Evolutionary conservation across 2,113 vertebrate species (phyloP), one percentile per base, ranked within the genome.

Genomic region (Tenrec ecaudatus): DNA sequence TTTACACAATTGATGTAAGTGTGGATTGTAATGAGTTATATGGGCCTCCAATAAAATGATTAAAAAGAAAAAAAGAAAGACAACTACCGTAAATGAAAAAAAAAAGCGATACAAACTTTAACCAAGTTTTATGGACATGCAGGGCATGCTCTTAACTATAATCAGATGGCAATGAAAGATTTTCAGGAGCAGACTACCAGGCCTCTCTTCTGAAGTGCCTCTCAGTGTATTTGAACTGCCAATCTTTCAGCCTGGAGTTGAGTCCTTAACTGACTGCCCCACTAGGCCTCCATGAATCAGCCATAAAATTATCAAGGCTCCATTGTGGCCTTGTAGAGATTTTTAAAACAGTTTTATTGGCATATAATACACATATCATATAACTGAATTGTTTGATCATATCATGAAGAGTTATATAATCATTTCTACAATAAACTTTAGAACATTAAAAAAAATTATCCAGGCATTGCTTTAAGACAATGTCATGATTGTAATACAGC

Each of bases 291-390:
- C 68, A 33, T 31, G 8, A 91, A 68, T 62, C 4, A 93, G 27
- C n/a, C 20, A 95, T 89, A 84, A 89, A 94, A 94, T 82, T 57
- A 83, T 19, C 36, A 84, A 86, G 43, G n/a, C n/a, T n/a, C n/a
- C n/a, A n/a, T n/a, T n/a, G n/a, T n/a, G n/a, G n/a, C n/a, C n/a
- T n/a, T n/a, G n/a, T n/a, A n/a, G n/a, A n/a, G n/a, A n/a, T n/a
- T n/a, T n/a, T n/a, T n/a, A n/a, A n/a, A n/a, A n/a, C n/a, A n/a
- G n/a, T n/a, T n/a, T n/a, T n/a, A n/a, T n/a, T n/a, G n/a, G n/a
- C n/a, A n/a, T n/a, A n/a, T n/a, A n/a, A n/a, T n/a, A n/a, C n/a
- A n/a, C n/a, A n/a, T n/a, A n/a, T n/a, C n/a, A n/a, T n/a, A n/a
- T n/a, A n/a, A n/a, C n/a, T n/a, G n/a, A n/a, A n/a, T n/a, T n/a